Percentiles rank a stretch among this genome's conserved stretches.
These are phyloP conservation scores for Actinia tenebrosa DNA, from an alignment of 64 coral and sea anemone genomes.

Conservation along the genomic window DNA sequence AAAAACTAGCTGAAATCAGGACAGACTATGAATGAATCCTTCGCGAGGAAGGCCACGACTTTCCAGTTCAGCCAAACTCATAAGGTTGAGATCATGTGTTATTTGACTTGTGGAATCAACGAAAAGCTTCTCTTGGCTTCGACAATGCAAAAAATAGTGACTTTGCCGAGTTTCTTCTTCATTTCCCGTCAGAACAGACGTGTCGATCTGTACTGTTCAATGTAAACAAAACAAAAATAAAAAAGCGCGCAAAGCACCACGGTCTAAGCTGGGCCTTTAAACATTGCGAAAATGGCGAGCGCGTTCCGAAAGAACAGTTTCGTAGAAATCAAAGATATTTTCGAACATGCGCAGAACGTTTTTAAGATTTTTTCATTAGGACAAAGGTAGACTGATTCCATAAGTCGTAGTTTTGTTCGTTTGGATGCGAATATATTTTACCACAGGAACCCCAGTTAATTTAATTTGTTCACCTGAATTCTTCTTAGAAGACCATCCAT, in stretches of 20 bases:
- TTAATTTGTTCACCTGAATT: constrained; percentile 3
- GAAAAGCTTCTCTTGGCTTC: constrained; percentile 13
- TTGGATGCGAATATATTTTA: background rate
- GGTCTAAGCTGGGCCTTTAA: too few species aligned
- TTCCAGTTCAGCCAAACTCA: background rate
- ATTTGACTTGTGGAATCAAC: constrained; percentile 24
- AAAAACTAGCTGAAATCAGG: background rate
- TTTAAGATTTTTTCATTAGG: too few species aligned
- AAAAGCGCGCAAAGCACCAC: too few species aligned
- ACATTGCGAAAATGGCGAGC: too few species aligned
- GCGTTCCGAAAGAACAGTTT: too few species aligned
- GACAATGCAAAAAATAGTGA: constrained; percentile 15
- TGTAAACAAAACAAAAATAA: too few species aligned
- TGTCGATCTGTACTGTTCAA: too few species aligned
- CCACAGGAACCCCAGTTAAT: background rate
- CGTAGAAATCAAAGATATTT: too few species aligned
- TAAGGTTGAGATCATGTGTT: background rate
- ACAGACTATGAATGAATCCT: background rate
- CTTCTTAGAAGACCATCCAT: constrained; percentile 32
- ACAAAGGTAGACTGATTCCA: too few species aligned
- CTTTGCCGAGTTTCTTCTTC: constrained; percentile 35
- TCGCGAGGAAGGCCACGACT: background rate
- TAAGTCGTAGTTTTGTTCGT: too few species aligned
- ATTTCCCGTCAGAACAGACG: background rate
- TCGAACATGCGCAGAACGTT: too few species aligned